These are phyloP conservation scores for Herpailurus yagouaroundi DNA, from an alignment of 2,113 vertebrate species.

Conservation along the genomic window DNA sequence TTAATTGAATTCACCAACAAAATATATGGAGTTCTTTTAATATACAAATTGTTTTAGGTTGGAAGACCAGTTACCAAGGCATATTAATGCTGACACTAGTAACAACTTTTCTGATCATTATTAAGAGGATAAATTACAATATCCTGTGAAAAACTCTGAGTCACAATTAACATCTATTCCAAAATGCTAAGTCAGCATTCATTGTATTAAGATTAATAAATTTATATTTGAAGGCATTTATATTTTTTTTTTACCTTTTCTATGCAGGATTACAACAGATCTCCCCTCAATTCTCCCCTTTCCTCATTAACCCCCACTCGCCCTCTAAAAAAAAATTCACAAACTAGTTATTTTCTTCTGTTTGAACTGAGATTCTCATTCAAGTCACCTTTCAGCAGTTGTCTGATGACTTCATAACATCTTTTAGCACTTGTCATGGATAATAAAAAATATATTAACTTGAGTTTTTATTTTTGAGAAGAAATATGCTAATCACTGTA, in stretches of 20 bases:
- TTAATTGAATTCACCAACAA: constrained; percentile 1
- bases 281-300: not conserved
- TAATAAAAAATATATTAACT: not conserved
- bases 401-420: not conserved
- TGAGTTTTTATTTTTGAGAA: not conserved
- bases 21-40: not conserved
- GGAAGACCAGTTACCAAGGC: not conserved
- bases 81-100: not conserved
- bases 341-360: not conserved
- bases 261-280: not conserved
- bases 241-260: not conserved
- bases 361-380: not conserved
- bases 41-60: not conserved
- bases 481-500: not conserved
- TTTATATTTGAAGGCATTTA: not conserved
- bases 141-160: not conserved
- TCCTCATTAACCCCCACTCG: not conserved
- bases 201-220: not conserved
- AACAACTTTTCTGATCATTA: constrained; percentile 20
- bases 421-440: not conserved
- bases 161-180: not conserved
- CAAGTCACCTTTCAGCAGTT: not conserved
- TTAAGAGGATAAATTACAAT: not conserved
- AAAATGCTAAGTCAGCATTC: not conserved
- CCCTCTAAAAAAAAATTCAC: not conserved